Evolutionary conservation across 30 jellyfish, hydroid and myxozoan species (phyloP).

Genomic region (Mastigias papua): DNA sequence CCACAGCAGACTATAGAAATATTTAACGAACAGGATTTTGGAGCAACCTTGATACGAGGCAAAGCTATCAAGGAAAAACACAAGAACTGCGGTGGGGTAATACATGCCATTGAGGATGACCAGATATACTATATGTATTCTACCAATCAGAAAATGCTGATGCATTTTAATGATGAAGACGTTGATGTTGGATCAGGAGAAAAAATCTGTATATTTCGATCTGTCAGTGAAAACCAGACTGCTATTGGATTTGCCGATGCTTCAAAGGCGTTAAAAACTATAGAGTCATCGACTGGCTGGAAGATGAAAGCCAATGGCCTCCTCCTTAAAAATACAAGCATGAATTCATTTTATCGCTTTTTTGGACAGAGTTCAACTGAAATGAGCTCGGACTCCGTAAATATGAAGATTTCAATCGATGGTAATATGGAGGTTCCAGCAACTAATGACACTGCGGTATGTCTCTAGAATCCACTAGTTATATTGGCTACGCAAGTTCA

Average conservation of each 20-base stretch:
- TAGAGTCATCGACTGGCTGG: constrained; percentile 47
- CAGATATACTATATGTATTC: constrained; percentile 12
- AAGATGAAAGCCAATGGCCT: constrained; percentile 39
- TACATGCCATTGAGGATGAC: neutral
- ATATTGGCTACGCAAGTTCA: too few relatives aligned
- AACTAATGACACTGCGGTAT: neutral
- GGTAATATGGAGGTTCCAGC: constrained; percentile 16
- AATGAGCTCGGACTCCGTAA: neutral
- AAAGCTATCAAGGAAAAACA: constrained; percentile 1
- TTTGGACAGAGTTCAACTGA: constrained; percentile 45
- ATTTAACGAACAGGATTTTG: constrained; percentile 42
- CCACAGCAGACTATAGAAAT: constrained; percentile 6
- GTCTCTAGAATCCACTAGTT: too few relatives aligned
- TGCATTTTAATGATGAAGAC: constrained; percentile 57
- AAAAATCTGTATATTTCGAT: constrained; percentile 42
- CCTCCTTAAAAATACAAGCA: neutral
- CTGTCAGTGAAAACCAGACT: constrained; percentile 27
- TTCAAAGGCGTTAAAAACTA: neutral
- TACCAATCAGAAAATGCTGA: constrained; percentile 42
- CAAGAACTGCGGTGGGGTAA: constrained; percentile 35
- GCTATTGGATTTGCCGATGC: constrained; percentile 47
- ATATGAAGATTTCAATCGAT: neutral
- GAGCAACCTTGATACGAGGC: constrained; percentile 45
- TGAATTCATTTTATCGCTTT: neutral
- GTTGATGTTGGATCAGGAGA: constrained; percentile 10